Evolutionary conservation across 92 coral and sea anemone species (phyloP).

Genomic region (Chrysogorgia sp.): DNA sequence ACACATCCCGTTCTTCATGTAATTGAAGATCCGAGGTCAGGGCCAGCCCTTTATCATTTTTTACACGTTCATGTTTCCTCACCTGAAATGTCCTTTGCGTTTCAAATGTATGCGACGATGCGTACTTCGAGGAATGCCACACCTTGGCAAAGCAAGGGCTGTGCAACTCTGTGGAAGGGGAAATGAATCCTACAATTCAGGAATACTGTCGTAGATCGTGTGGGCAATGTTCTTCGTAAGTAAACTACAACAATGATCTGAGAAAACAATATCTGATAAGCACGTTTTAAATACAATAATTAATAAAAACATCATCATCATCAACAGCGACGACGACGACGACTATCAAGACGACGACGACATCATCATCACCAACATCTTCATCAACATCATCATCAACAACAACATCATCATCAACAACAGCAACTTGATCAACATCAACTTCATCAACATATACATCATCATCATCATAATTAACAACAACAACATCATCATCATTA

Average conservation of each 20-base stretch:
- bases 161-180: conserved; percentile 28
- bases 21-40: no score
- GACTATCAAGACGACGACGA: no score
- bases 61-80: no score
- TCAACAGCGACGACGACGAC: neutral
- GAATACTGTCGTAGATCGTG: conserved; percentile 25
- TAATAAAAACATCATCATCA: neutral
- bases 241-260: no score
- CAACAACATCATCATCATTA: no score
- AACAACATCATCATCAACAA: conserved; percentile 1
- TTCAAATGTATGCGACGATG: conserved; percentile 22
- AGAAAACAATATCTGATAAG: no score
- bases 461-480: no score
- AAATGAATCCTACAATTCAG: conserved; percentile 16
- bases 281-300: no score
- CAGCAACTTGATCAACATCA: conserved; percentile 28
- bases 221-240: conserved; percentile 11
- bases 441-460: conserved; percentile 26
- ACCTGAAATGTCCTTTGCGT: neutral
- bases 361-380: no score
- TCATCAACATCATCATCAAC: conserved; percentile 5
- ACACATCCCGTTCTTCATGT: no score
- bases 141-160: conserved; percentile 5
- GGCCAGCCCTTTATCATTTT: no score
- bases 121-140: conserved; percentile 29